Evolutionary conservation across 2,113 vertebrate species (phyloP).

Genomic region (Scytalopus superciliaris): DNA sequence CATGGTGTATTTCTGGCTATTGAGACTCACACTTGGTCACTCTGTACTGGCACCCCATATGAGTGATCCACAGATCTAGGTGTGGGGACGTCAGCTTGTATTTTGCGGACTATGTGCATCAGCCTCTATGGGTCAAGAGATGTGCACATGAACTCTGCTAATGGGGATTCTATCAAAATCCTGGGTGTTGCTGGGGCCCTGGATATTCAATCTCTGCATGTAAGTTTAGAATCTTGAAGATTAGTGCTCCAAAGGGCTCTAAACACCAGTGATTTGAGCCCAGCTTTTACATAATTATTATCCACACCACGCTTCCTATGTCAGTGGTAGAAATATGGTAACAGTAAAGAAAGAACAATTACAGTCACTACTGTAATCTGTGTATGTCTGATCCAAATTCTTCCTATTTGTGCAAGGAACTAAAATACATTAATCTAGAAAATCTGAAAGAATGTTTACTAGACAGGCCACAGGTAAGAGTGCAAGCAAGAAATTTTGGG

Average conservation of each 20-base stretch:
- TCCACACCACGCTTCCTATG: background rate
- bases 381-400: background rate
- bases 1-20: background rate
- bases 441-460: background rate
- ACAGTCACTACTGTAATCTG: background rate
- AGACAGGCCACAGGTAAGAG: background rate
- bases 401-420: background rate
- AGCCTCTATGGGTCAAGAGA: background rate
- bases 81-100: background rate
- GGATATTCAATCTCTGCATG: background rate
- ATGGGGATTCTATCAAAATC: background rate
- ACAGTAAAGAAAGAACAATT: background rate
- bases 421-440: background rate
- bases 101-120: background rate
- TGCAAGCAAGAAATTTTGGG: background rate
- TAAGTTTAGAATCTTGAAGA: background rate
- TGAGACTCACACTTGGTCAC: rapidly evolving
- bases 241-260: background rate
- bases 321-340: background rate
- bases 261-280: background rate
- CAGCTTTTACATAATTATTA: background rate
- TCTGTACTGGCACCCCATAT: rapidly evolving
- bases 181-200: background rate
- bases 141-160: background rate
- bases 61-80: background rate